Base-by-base conservation (phyloP, 2,797 vertebrate genomes). In the Halcyon leucocephala region DNA sequence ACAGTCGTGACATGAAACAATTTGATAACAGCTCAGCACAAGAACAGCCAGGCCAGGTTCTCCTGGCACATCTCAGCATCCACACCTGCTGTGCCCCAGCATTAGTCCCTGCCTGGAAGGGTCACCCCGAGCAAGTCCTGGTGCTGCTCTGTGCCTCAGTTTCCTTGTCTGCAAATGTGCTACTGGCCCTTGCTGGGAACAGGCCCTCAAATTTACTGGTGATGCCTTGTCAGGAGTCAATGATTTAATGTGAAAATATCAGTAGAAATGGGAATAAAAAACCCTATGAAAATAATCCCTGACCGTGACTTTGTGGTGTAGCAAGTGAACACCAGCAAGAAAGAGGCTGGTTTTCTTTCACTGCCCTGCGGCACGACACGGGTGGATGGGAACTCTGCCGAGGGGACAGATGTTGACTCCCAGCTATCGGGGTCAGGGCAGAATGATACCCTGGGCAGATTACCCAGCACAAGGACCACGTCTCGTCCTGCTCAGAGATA, bases 381-480 rank as follows among this genome's bases (percentile, higher is more conserved):
- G 64, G 61, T 66, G 70, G 83, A 37, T 0, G 0, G 42, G 17
- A 77, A 57, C 79, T 44, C 35, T 80, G 84, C 72, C 8, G 2
- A 70, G 57, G 70, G 42, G 82, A 64, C 95, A 95, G 89, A 95
- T 95, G 96, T 74, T 3, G 26, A 7, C 60, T 55, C 7, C 1
- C 26, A 9, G 41, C 12, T 62, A 49, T 44, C 0, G 3, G 79
- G 95, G 84, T 83, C 91, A 96, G 65, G 51, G 20, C 2, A 1
- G 31, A 48, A 42, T 3, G 15, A 35, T 14, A 6, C 33, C 58
- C 54, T 24, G 52, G 71, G 67, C 1, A 67, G 51, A 76, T 80
- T 48, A 33, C 35, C 28, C 20, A 2, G 48, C 52, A 18, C 0
- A 0, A 21, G 49, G 14, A 42, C 26, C 41, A 10, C 0, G 0